phyloP scores from a whole-genome alignment of 1,140 invertebrate genomes.

The Drosophila tristis region DNA sequence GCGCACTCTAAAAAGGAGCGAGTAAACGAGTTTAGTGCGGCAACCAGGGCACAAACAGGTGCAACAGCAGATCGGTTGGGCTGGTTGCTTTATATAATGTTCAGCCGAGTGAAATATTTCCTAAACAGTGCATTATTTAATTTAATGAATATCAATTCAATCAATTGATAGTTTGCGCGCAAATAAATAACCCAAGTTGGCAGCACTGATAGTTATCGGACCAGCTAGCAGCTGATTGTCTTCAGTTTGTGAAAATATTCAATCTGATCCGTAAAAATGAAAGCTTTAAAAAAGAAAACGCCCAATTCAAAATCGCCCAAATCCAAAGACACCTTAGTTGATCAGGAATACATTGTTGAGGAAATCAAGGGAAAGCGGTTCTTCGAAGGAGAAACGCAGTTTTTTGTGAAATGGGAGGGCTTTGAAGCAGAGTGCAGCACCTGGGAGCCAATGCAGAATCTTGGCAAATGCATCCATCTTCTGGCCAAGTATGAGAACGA shows the following conservation, averaged over 20 bases:
- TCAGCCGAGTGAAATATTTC: constrained; percentile 32
- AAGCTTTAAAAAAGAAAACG: neutral
- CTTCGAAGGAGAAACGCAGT: constrained; percentile 19
- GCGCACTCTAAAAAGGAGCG: constrained; percentile 11
- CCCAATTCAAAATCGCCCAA: too few relatives aligned
- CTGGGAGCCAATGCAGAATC: constrained; percentile 55
- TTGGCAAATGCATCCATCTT: constrained; percentile 33
- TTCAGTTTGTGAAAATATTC: too few relatives aligned
- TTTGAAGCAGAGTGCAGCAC: constrained; percentile 25
- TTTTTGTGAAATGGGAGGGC: constrained; percentile 40
- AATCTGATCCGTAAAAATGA: neutral
- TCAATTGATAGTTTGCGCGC: neutral
- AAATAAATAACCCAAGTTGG: neutral
- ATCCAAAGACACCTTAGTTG: neutral
- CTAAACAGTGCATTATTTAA: constrained; percentile 22
- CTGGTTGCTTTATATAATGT: constrained; percentile 42
- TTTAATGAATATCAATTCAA: neutral
- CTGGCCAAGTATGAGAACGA: constrained; percentile 39
- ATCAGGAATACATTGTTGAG: constrained; percentile 29
- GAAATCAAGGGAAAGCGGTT: constrained; percentile 40
- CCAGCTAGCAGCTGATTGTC: too few relatives aligned
- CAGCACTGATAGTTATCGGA: neutral
- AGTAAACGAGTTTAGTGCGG: constrained; percentile 39
- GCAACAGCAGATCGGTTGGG: constrained; percentile 19
- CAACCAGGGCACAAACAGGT: constrained; percentile 40